phyloP scores from a whole-genome alignment of 2,888 invertebrate species.

The Pseudoips prasinana region DNA sequence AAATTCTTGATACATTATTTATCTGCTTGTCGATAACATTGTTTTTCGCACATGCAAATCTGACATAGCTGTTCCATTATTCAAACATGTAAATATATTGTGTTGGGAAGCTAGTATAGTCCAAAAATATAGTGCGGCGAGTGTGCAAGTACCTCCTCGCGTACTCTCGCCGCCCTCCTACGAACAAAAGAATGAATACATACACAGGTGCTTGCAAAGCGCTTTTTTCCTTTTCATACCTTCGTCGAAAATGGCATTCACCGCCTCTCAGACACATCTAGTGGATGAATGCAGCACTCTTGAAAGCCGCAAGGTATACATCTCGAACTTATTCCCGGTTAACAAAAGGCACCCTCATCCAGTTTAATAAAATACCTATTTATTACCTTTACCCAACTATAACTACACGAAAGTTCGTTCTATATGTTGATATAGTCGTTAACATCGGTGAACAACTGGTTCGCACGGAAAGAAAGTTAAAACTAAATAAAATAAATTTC shows the following conservation, averaged over 20 bases:
- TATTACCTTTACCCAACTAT: conserved; percentile 1
- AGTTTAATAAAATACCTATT: conserved; percentile 7
- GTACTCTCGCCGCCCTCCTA: conserved; percentile 43
- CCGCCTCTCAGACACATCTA: conserved; percentile 47
- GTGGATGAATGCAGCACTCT: conserved; percentile 49
- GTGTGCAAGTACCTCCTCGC: conserved; percentile 26
- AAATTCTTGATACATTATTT: conserved; percentile 2
- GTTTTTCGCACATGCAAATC: conserved; percentile 5
- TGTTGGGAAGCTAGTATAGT: conserved; percentile 11
- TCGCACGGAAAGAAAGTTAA: conserved; percentile 24
- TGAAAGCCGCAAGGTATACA: conserved; percentile 37
- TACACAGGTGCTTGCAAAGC: conserved; percentile 51
- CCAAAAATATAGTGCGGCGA: conserved; percentile 21
- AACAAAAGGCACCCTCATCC: conserved; percentile 1
- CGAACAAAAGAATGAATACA: conserved; percentile 63
- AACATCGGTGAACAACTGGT: no score
- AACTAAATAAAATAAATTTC: conserved; percentile 26
- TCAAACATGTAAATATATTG: conserved; percentile 1
- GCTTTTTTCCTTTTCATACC: conserved; percentile 55
- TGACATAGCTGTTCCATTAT: conserved; percentile 10
- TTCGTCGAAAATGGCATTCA: conserved; percentile 57
- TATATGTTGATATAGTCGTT: conserved; percentile 16
- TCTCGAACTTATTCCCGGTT: conserved; percentile 22
- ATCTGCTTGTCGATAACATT: conserved; percentile 2
- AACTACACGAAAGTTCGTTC: conserved; percentile 11